A percentile compares a stretch with the other conserved stretches of the same genome.
phyloP scores from a whole-genome alignment of 1,140 invertebrate species.

The Diabrotica undecimpunctata region DNA sequence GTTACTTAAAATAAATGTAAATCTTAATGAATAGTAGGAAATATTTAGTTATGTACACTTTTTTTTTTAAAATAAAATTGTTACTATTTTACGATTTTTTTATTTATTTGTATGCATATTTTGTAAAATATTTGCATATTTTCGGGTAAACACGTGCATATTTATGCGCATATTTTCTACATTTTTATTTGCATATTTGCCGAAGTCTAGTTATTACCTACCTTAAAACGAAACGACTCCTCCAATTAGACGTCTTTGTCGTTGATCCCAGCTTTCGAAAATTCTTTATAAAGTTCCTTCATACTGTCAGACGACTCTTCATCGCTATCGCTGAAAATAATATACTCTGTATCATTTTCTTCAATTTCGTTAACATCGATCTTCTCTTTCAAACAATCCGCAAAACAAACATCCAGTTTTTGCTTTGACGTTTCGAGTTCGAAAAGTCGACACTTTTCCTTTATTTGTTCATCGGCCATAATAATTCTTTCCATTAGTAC shows the following conservation, averaged over 20 bases:
- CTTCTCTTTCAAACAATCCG: constrained; percentile 31
- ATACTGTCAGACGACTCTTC: constrained; percentile 15
- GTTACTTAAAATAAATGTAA: no score
- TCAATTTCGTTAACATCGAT: constrained; percentile 28
- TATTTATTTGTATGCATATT: no score
- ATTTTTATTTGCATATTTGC: no score
- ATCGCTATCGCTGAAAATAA: constrained; percentile 31
- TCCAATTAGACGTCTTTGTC: background rate
- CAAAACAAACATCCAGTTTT: constrained; percentile 22
- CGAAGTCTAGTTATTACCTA: no score
- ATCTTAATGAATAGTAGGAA: no score
- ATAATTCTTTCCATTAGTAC: constrained; percentile 32
- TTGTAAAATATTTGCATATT: no score
- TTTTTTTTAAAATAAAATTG: no score
- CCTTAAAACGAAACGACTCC: no score
- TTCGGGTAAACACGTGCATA: no score
- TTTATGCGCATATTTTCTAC: no score
- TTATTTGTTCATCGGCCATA: constrained; percentile 16
- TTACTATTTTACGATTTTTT: no score
- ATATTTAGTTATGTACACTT: no score
- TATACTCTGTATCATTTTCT: constrained; percentile 28
- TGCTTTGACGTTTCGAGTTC: constrained; percentile 13
- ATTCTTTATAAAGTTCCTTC: constrained; percentile 9
- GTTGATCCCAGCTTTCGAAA: constrained; percentile 3
- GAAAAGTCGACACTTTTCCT: constrained; percentile 13